Conservation (phyloP, 2,797 vertebrate genomes). For the Gambusia yucatana region DNA sequence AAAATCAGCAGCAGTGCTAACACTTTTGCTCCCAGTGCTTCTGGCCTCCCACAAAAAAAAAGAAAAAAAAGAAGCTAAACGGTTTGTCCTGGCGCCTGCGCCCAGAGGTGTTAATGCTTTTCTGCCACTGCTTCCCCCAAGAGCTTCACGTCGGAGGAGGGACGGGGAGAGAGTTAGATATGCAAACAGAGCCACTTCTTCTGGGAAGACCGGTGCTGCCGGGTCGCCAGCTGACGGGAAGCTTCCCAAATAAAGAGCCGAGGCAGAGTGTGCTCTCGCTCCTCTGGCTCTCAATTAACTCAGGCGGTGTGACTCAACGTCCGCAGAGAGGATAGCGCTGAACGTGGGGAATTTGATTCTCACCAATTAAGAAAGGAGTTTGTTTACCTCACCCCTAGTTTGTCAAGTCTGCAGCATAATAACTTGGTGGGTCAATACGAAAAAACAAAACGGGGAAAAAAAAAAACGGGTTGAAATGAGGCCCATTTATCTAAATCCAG, state of each 20-base stretch:
- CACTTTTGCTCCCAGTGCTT: slow-evolving; percentile 37
- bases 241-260: slow-evolving; percentile 71
- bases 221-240: slow-evolving; percentile 53
- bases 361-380: slow-evolving; percentile 63
- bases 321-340: slow-evolving; percentile 46
- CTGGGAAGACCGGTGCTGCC: slow-evolving; percentile 34
- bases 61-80: slow-evolving; percentile 35
- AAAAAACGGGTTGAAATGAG: slow-evolving; percentile 3
- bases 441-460: not conserved
- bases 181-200: slow-evolving; percentile 57
- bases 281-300: slow-evolving; percentile 71
- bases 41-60: slow-evolving; percentile 17
- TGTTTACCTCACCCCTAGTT: slow-evolving; percentile 60
- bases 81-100: slow-evolving; percentile 54
- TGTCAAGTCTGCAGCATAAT: slow-evolving; percentile 32
- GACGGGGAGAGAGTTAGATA: slow-evolving; percentile 9
- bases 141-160: slow-evolving; percentile 17
- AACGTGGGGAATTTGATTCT: slow-evolving; percentile 61
- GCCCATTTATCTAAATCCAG: slow-evolving; percentile 56
- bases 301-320: slow-evolving; percentile 43
- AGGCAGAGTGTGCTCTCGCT: slow-evolving; percentile 58
- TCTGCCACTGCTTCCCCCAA: slow-evolving; percentile 48
- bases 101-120: slow-evolving; percentile 64
- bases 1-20: slow-evolving; percentile 22
- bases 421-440: slow-evolving; percentile 31